Evolutionary conservation across 2,888 invertebrate genomes (phyloP), one percentile per base, ranked within the genome.

Genomic region (Pogonocherus hispidulus): DNA sequence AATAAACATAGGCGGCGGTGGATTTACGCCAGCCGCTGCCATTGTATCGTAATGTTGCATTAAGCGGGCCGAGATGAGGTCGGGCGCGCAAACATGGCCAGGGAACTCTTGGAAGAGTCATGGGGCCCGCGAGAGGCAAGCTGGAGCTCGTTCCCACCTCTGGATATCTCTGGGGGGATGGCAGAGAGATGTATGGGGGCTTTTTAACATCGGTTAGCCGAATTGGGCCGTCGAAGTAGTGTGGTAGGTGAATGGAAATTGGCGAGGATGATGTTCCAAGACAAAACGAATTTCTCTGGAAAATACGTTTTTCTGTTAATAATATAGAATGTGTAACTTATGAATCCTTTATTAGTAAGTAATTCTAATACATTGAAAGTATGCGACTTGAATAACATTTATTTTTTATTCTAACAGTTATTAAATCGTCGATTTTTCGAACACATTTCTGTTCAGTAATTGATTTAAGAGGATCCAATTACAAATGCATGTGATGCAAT

Each of bases 11-110:
- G 41, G 77, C 76, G 73, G 78, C 55, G 71, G 71, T 71, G 76
- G 82, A 82, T 82, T 83, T 82, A 82, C 81, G 79, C 71, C 67
- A 73, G 71, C 80, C 78, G 77, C 80, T 82, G 77, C 82, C 78
- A 82, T 83, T 84, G 84, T 83, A 83, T 82, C 83, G 82, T 84
- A 84, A 84, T 84, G 84, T 83, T 81, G 81, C 83, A 84, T 84
- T 84, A 84, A 83, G 82, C 82, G 84, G 84, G 84, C 82, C 83
- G 82, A 83, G 84, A 84, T 80, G 75, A 82, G 79, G 83, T 83
- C 83, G 83, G 82, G 83, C 83, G 78, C 82, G 84, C 82, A 82
- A 83, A 83, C 83, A 82, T 81, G 79, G 81, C 78, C 78, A 80
- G 82, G 81, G 81, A 83, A 81, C 78, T 79, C 78, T 77, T 72